These are phyloP conservation scores for Phalacrocorax brasilianus DNA, from an alignment of 2,113 vertebrate species.

Conservation along the genomic window DNA sequence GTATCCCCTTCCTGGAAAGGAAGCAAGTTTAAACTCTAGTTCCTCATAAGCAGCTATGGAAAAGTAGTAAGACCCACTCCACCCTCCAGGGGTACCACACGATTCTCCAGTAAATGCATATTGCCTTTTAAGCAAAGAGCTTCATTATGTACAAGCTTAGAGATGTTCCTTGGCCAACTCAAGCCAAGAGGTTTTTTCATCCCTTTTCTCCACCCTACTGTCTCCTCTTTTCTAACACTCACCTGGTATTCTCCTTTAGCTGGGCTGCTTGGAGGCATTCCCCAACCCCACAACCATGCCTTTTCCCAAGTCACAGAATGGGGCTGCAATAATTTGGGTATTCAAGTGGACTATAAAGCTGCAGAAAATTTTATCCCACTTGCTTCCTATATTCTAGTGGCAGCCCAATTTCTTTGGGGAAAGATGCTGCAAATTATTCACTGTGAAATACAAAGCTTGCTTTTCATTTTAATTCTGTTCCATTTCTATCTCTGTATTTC, in stretches of 20 bases:
- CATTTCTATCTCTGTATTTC: constrained; percentile 31
- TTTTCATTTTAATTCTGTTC: constrained; percentile 46
- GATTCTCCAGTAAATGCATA: background rate
- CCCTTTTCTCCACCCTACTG: background rate
- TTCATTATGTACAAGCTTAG: background rate
- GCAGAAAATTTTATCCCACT: background rate
- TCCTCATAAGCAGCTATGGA: background rate
- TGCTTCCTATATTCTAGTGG: background rate
- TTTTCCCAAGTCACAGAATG: background rate
- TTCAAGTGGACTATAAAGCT: background rate
- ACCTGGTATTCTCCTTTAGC: background rate
- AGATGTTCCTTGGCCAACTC: background rate
- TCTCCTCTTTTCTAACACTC: background rate
- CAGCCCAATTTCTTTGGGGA: background rate
- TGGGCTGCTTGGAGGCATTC: background rate
- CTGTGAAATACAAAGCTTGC: constrained; percentile 21
- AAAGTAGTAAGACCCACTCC: background rate
- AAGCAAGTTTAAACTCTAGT: background rate
- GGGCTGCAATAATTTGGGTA: background rate
- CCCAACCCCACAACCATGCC: background rate
- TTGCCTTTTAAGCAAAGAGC: background rate
- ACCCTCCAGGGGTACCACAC: background rate
- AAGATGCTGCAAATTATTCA: constrained; percentile 24
- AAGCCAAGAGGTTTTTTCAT: background rate
- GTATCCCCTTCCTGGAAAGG: background rate